Percentiles rank a stretch among this genome's conserved stretches.
These are phyloP conservation scores for Ciconia nigra DNA, from an alignment of 2,797 vertebrate species.

Conservation along the genomic window DNA sequence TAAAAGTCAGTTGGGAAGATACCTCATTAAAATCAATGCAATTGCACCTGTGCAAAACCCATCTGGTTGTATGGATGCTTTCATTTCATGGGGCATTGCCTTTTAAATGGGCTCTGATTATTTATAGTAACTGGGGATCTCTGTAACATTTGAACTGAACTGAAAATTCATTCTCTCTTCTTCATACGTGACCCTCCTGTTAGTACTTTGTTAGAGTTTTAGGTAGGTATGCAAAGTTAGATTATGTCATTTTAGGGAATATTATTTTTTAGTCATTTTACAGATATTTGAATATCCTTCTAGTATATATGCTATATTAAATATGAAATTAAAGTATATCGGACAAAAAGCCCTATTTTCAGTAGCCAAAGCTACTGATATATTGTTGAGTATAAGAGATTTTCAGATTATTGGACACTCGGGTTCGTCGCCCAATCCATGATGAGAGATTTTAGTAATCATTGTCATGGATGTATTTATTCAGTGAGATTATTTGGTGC, in stretches of 20 bases:
- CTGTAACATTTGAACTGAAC: not conserved
- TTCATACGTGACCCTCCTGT: not conserved
- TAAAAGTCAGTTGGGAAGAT: not conserved
- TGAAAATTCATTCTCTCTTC: slow-evolving; percentile 1
- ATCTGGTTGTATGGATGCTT: not conserved
- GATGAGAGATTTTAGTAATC: not conserved
- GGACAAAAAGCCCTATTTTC: not conserved
- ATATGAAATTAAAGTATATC: not conserved
- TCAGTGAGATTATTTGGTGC: not conserved
- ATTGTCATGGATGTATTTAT: not conserved
- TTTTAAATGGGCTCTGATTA: not conserved
- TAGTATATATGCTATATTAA: not conserved
- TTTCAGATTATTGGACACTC: not conserved
- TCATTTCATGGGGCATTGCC: not conserved
- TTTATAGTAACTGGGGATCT: not conserved
- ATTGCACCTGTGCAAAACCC: not conserved
- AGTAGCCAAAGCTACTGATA: not conserved
- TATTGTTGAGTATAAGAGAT: not conserved
- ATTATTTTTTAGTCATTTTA: not conserved
- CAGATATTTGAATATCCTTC: not conserved
- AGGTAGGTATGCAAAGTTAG: not conserved
- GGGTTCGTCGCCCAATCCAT: not conserved
- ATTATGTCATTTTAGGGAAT: not conserved
- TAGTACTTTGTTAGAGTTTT: not conserved
- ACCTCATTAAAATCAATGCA: not conserved